A percentile compares a stretch with the other conserved stretches of the same genome.
phyloP scores from a whole-genome alignment of 2,113 vertebrate genomes.

The Barnardius zonarius region DNA sequence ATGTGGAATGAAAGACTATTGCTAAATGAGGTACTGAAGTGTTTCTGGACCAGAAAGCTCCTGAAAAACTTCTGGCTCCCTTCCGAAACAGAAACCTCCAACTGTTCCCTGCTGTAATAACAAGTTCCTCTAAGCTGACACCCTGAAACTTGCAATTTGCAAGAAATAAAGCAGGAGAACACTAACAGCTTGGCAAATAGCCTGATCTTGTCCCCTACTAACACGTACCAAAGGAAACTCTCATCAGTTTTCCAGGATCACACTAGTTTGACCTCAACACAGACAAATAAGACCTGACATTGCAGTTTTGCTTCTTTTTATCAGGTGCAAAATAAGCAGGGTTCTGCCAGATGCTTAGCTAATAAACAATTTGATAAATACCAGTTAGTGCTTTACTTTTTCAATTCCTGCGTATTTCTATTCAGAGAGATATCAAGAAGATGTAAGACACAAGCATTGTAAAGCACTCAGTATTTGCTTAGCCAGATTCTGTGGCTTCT shows the following conservation, averaged over 20 bases:
- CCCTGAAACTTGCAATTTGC: neutral
- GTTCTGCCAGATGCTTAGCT: neutral
- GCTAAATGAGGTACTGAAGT: neutral
- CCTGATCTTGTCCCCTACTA: neutral
- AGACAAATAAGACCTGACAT: neutral
- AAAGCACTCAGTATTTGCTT: neutral
- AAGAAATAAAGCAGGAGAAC: neutral
- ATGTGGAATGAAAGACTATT: neutral
- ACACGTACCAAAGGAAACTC: neutral
- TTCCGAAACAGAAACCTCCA: neutral
- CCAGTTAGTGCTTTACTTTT: neutral
- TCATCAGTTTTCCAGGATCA: neutral
- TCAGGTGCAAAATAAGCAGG: neutral
- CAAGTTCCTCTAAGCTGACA: neutral
- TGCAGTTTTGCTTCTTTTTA: neutral
- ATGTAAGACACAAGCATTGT: neutral
- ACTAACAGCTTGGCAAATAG: neutral
- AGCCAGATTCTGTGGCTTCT: neutral
- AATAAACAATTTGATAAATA: neutral
- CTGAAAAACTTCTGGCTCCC: neutral
- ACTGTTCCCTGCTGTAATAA: neutral
- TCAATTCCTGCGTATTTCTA: neutral
- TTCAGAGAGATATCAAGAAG: neutral
- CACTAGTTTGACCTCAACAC: neutral
- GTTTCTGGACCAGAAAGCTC: neutral